These are phyloP conservation scores for Gymnorhina tibicen DNA, from an alignment of 2,113 vertebrate genomes.

Conservation along the genomic window DNA sequence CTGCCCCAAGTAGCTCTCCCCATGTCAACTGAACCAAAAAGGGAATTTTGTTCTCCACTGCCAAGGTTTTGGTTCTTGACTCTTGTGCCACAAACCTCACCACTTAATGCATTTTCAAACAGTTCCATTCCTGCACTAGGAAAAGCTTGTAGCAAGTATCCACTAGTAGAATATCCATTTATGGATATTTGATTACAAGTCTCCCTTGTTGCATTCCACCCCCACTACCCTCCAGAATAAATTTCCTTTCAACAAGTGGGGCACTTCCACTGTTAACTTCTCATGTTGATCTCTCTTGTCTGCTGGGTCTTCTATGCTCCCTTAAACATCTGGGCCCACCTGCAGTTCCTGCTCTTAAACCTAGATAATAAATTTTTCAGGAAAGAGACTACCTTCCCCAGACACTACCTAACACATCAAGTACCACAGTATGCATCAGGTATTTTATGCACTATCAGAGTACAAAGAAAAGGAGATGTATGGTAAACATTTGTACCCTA, in stretches of 20 bases:
- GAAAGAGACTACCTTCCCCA: neutral
- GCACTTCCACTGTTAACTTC: neutral
- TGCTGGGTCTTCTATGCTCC: neutral
- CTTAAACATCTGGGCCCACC: neutral
- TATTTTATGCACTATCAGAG: neutral
- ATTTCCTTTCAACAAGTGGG: neutral
- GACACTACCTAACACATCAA: neutral
- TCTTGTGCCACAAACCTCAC: neutral
- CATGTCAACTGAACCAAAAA: neutral
- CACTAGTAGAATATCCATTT: neutral
- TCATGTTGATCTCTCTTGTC: neutral
- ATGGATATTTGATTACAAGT: neutral
- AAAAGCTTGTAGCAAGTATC: neutral
- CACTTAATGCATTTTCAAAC: neutral
- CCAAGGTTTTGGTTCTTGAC: neutral
- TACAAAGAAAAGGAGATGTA: neutral
- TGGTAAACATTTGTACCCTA: neutral
- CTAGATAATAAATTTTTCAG: neutral
- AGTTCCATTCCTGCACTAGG: neutral
- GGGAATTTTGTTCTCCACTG: neutral
- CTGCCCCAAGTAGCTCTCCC: neutral
- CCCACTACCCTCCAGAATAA: neutral
- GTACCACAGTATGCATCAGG: neutral
- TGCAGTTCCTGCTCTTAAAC: neutral
- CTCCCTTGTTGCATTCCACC: neutral